Evolutionary conservation across 1,140 invertebrate species (phyloP), one percentile per base, ranked within the genome.

Genomic region (Drosophila sturtevanti): DNA sequence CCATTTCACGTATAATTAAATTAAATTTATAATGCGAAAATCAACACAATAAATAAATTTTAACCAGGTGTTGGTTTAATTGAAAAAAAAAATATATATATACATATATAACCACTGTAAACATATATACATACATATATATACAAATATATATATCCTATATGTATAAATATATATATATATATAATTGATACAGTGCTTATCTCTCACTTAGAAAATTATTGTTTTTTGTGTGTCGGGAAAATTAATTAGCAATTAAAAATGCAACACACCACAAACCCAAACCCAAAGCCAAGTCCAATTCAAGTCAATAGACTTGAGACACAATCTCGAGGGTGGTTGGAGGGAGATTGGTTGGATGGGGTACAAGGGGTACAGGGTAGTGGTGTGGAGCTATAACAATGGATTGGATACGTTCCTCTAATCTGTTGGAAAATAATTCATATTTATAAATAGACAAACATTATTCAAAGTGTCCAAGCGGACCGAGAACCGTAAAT

Each of bases 391-490:
- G 14, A 48, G 41, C 10, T 63, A 52, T 56, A 35, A 52, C 72
- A 64, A n/a, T 58, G 52, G 21, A 22, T 44, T 58, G 63, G 12
- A 34, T 44, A 44, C 68, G 58, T 48, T 52, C 16, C 60, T 72
- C 67, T 87, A 80, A 87, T 89, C 84, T 70, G 58, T 18, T 72
- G 67, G 55, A 58, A 72, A 74, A 85, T 89, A 89, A 89, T 89
- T 89, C 84, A 89, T 89, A 89, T 89, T 89, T 89, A 89, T 89
- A 89, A 89, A 89, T 89, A 89, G 84, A 77, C 79, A 89, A 80
- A 84, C 84, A 89, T 89, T 89, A 89, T 84, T 89, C 80, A 89
- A 89, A 76, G 84, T 89, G 84, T 89, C 84, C 73, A 65, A 56
- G 52, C 62, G 73, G 68, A 64, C 61, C 72, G 81, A 82, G 84